Conservation (phyloP, 2,888 invertebrate species). For the Esperia sulphurella region DNA sequence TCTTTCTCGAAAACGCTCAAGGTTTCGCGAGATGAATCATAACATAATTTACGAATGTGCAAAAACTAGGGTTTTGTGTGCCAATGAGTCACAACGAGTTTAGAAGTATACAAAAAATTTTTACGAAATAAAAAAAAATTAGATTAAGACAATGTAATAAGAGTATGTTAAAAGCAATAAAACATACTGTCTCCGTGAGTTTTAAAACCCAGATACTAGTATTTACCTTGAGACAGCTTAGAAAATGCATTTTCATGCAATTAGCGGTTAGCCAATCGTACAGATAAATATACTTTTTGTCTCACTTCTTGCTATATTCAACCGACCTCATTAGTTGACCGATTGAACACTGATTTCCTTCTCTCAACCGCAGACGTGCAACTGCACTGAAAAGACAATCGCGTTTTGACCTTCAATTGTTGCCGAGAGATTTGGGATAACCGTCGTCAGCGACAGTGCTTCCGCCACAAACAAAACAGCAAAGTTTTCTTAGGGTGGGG, state of each 20-base stretch:
- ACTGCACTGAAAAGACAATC: slow-evolving; percentile 53
- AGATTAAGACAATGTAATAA: too few relatives aligned
- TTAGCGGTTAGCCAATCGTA: slow-evolving; percentile 52
- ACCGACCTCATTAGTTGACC: slow-evolving; percentile 50
- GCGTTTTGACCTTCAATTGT: slow-evolving; percentile 51
- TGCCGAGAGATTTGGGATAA: slow-evolving; percentile 33
- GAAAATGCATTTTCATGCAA: slow-evolving; percentile 47
- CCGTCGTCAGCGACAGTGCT: slow-evolving; percentile 19
- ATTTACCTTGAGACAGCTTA: slow-evolving; percentile 26
- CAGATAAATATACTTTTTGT: slow-evolving; percentile 48
- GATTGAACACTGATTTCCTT: slow-evolving; percentile 54
- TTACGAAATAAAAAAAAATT: too few relatives aligned
- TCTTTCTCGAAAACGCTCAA: slow-evolving; percentile 1
- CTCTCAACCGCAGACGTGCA: slow-evolving; percentile 32
- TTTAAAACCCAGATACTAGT: background rate
- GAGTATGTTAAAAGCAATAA: too few relatives aligned
- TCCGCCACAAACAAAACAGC: slow-evolving; percentile 5
- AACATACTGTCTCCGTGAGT: background rate
- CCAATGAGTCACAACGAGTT: background rate
- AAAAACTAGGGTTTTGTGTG: background rate
- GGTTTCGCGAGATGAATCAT: slow-evolving; percentile 6
- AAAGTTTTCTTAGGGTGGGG: slow-evolving; percentile 26
- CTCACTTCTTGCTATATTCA: slow-evolving; percentile 38
- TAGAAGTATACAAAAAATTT: too few relatives aligned
- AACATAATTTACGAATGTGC: slow-evolving; percentile 32